phyloP scores from a whole-genome alignment of 2,888 invertebrate genomes.

The Diaprepes abbreviatus region DNA sequence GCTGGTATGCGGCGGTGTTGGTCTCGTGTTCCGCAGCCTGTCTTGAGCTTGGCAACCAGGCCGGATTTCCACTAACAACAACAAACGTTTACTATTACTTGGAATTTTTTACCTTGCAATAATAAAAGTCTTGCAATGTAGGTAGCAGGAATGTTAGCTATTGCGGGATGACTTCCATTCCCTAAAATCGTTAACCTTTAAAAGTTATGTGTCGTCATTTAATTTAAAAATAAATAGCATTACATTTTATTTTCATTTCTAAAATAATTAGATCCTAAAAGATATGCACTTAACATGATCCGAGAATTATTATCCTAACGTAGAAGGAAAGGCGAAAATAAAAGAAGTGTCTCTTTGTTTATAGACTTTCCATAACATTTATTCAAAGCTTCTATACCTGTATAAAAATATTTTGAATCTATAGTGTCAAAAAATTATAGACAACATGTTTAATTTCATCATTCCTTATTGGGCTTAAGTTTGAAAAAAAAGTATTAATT shows the following conservation, averaged over 20 bases:
- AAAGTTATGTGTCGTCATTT: constrained; percentile 1
- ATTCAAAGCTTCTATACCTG: too few species aligned
- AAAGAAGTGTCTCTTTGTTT: too few species aligned
- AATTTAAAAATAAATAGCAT: background rate
- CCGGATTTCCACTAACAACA: constrained; percentile 34
- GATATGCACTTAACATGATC: too few species aligned
- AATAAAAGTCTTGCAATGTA: constrained; percentile 22
- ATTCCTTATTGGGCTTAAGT: too few species aligned
- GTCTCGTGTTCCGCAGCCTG: constrained; percentile 32
- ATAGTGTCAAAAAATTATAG: too few species aligned
- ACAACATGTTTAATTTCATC: too few species aligned
- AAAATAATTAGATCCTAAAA: too few species aligned
- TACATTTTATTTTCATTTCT: background rate
- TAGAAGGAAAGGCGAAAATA: too few species aligned
- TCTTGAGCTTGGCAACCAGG: constrained; percentile 14
- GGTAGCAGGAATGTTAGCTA: constrained; percentile 11
- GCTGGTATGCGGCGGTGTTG: constrained; percentile 35
- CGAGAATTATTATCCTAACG: too few species aligned
- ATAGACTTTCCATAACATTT: too few species aligned
- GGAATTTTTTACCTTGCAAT: constrained; percentile 24
- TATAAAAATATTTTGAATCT: too few species aligned
- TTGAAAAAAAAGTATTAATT: too few species aligned
- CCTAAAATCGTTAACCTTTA: constrained; percentile 21
- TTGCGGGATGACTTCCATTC: constrained; percentile 24
- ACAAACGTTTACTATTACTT: constrained; percentile 32